Conservation (phyloP, 2,888 invertebrate species). For the Bellardia pandia region DNA sequence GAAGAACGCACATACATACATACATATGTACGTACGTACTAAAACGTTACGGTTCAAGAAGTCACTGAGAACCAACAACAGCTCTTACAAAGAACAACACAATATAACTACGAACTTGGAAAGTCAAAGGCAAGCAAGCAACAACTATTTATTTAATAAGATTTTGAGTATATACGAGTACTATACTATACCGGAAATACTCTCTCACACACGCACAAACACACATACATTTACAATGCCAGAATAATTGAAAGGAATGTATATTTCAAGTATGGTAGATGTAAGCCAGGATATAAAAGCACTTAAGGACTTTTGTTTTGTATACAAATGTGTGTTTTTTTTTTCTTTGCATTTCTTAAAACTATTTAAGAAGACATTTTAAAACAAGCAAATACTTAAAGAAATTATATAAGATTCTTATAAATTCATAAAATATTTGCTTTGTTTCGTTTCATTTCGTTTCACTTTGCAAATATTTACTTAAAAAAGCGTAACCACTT, state of each 20-base stretch:
- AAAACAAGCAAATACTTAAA: constrained; percentile 48
- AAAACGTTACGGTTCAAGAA: constrained; percentile 63
- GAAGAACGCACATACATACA: neutral
- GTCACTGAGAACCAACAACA: constrained; percentile 23
- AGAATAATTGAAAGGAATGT: constrained; percentile 62
- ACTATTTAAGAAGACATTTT: constrained; percentile 29
- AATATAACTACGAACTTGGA: constrained; percentile 51
- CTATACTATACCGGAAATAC: constrained; percentile 43
- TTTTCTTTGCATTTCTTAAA: constrained; percentile 21
- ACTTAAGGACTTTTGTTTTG: constrained; percentile 68
- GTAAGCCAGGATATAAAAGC: constrained; percentile 68
- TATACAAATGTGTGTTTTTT: constrained; percentile 24
- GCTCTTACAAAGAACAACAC: constrained; percentile 14
- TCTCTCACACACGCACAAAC: neutral
- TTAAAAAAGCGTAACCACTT: too few species aligned
- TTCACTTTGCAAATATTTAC: too few species aligned
- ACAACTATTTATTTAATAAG: constrained; percentile 56
- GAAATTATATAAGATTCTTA: constrained; percentile 55
- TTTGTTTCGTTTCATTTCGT: neutral
- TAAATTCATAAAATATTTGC: constrained; percentile 47
- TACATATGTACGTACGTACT: constrained; percentile 22
- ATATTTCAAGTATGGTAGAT: constrained; percentile 54
- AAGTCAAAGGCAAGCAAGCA: constrained; percentile 50
- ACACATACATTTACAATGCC: neutral
- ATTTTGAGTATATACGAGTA: constrained; percentile 26